Percentiles rank a stretch among this genome's conserved stretches.
phyloP scores from a whole-genome alignment of 2,113 vertebrate genomes.

The Oreocharis arfaki region DNA sequence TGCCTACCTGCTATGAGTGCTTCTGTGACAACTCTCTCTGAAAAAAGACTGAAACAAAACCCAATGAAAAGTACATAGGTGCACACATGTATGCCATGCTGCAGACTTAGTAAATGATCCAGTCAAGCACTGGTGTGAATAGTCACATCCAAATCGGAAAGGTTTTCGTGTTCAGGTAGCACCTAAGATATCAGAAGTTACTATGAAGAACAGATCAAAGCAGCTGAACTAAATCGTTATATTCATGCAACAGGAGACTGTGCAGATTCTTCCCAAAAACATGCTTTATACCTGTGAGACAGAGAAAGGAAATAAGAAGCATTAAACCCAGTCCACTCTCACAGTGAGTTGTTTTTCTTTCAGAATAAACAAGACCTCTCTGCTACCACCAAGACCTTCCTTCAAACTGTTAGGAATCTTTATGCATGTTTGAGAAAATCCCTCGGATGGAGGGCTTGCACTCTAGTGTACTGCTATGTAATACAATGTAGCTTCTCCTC shows the following conservation, averaged over 20 bases:
- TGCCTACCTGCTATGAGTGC: not conserved
- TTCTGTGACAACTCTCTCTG: not conserved
- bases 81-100: accelerated
- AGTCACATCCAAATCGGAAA: not conserved
- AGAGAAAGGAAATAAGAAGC: not conserved
- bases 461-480: not conserved
- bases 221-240: not conserved
- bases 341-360: not conserved
- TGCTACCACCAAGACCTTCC: not conserved
- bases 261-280: not conserved
- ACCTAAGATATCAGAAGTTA: not conserved
- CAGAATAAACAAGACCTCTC: not conserved
- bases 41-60: not conserved
- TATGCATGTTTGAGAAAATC: not conserved
- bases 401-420: not conserved
- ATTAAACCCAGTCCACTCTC: not conserved
- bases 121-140: not conserved
- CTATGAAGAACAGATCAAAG: not conserved
- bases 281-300: not conserved
- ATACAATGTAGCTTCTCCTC: not conserved
- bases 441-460: not conserved
- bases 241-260: not conserved
- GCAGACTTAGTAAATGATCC: not conserved
- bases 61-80: not conserved
- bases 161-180: not conserved